These are phyloP conservation scores for Drosophila nigrodunni DNA, from an alignment of 1,140 invertebrate genomes.

Conservation along the genomic window DNA sequence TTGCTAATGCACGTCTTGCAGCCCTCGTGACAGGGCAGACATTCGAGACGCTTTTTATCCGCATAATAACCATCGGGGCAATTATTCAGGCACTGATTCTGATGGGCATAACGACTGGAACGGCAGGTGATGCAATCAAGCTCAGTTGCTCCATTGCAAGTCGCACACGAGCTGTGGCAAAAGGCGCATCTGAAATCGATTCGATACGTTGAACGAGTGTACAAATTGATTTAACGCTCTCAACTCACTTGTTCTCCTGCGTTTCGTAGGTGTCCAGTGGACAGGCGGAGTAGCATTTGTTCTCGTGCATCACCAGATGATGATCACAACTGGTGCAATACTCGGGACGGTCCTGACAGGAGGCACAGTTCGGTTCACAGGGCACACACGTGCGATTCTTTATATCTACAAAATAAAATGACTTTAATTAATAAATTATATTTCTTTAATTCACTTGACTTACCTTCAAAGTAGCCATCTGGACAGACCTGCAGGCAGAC, in stretches of 20 bases:
- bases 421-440: background rate
- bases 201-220: background rate
- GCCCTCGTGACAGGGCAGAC: conserved; percentile 89
- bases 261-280: conserved; percentile 92
- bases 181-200: conserved; percentile 87
- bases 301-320: conserved; percentile 91
- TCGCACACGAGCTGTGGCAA: conserved; percentile 92
- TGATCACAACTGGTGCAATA: conserved; percentile 93
- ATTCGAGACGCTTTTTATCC: conserved; percentile 91
- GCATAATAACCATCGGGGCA: conserved; percentile 90
- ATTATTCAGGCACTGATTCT: conserved; percentile 87
- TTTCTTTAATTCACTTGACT: conserved; percentile 56
- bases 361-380: conserved; percentile 92
- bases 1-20: conserved; percentile 89
- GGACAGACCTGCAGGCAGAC: conserved; percentile 93
- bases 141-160: conserved; percentile 91
- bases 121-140: conserved; percentile 93
- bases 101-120: conserved; percentile 88
- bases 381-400: conserved; percentile 90
- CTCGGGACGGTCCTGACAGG: conserved; percentile 92
- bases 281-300: conserved; percentile 92
- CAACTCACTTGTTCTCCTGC: conserved; percentile 90
- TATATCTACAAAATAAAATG: conserved; percentile 31
- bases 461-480: conserved; percentile 93
- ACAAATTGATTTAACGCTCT: background rate